Evolutionary conservation across 2,888 invertebrate genomes (phyloP).

Genomic region (Saturnia pavonia): DNA sequence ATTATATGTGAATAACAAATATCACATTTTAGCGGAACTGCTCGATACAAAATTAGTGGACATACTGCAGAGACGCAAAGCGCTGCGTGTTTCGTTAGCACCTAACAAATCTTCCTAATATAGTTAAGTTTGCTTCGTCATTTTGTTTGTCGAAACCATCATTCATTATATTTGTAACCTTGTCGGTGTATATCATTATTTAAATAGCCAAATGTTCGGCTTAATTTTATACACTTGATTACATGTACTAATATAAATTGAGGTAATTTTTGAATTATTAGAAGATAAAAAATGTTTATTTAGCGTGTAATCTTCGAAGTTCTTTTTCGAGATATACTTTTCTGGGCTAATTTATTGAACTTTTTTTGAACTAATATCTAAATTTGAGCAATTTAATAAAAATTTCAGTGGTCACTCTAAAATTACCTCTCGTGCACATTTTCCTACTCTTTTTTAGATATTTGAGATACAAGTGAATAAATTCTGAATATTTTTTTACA

Average conservation of each 20-base stretch:
- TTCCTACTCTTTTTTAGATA: too few relatives aligned
- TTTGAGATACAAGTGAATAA: too few relatives aligned
- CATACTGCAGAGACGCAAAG: neutral
- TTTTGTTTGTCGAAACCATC: neutral
- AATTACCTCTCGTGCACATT: too few relatives aligned
- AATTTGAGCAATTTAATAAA: too few relatives aligned
- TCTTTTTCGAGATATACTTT: too few relatives aligned
- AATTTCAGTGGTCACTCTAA: too few relatives aligned
- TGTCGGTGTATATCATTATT: neutral
- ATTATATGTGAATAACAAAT: neutral
- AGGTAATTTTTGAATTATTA: neutral
- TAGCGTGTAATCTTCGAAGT: neutral
- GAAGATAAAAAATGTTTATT: neutral
- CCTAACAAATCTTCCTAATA: neutral
- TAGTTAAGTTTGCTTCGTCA: neutral
- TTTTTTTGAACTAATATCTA: too few relatives aligned
- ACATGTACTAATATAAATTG: neutral
- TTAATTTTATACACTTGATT: neutral
- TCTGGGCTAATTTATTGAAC: too few relatives aligned
- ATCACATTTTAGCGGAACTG: neutral
- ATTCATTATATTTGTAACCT: neutral
- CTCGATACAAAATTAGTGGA: neutral
- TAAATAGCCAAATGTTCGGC: neutral
- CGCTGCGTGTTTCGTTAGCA: too few relatives aligned
- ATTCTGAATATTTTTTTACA: too few relatives aligned